Evolutionary conservation across 2,113 vertebrate species (phyloP).

Genomic region (Dromiciops gliroides): DNA sequence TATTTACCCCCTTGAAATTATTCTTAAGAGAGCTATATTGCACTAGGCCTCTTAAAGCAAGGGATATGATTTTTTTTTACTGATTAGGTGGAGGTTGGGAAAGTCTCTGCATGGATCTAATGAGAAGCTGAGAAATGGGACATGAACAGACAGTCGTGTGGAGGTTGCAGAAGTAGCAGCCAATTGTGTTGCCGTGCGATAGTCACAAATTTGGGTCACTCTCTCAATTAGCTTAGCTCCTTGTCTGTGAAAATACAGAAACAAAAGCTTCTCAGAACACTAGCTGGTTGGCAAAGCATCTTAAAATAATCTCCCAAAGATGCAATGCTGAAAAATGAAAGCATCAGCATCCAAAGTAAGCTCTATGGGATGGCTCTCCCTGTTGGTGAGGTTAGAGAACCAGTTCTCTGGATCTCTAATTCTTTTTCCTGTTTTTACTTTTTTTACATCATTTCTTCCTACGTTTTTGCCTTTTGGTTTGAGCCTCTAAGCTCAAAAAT

Average conservation of each 20-base stretch:
- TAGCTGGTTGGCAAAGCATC: conserved; percentile 67
- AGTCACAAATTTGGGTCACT: conserved; percentile 75
- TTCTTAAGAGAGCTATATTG: conserved; percentile 18
- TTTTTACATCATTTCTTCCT: not conserved
- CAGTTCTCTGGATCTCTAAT: not conserved
- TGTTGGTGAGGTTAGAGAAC: not conserved
- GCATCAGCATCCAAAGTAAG: conserved; percentile 67
- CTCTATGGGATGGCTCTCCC: conserved; percentile 25
- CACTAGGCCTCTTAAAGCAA: not conserved
- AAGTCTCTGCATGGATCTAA: conserved; percentile 42
- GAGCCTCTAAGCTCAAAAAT: not conserved
- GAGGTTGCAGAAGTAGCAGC: conserved; percentile 62
- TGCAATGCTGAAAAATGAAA: conserved; percentile 68
- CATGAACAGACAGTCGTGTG: not conserved
- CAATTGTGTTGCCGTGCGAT: conserved; percentile 44
- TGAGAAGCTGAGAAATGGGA: conserved; percentile 46
- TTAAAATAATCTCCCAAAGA: conserved; percentile 74
- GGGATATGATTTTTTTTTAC: conserved; percentile 24
- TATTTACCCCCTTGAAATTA: conserved; percentile 40
- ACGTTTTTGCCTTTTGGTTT: not conserved
- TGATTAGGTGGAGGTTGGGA: not conserved
- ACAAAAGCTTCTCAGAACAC: conserved; percentile 74
- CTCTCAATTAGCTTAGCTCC: conserved; percentile 74
- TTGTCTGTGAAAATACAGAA: conserved; percentile 72
- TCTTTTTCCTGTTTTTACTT: not conserved